Conservation (phyloP, 2,797 vertebrate genomes). For the Coccyzus lansbergi region DNA sequence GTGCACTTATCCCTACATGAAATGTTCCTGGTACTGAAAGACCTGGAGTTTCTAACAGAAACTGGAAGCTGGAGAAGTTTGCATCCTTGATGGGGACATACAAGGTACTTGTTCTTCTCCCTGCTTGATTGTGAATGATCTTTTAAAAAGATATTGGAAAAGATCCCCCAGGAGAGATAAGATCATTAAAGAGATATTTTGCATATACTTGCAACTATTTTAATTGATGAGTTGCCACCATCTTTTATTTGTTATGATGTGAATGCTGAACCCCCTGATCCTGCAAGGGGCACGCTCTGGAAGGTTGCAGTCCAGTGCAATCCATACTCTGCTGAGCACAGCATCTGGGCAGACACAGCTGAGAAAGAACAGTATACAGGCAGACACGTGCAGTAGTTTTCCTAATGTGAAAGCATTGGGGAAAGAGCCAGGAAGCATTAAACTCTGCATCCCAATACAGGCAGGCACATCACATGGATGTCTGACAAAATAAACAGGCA, state of each 20-base stretch:
- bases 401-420: accelerated
- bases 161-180: background rate
- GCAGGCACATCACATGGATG: background rate
- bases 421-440: background rate
- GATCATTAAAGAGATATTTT: background rate
- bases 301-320: background rate
- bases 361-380: background rate
- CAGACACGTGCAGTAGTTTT: background rate
- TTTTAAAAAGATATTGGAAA: background rate
- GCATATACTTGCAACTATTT: background rate
- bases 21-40: background rate
- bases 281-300: accelerated
- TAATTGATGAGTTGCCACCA: background rate
- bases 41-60: background rate
- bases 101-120: background rate
- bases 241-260: background rate
- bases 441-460: background rate
- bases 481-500: background rate
- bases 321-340: accelerated
- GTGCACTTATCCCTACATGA: background rate
- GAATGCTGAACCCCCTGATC: background rate
- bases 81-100: background rate
- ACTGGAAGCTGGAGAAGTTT: background rate
- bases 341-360: accelerated
- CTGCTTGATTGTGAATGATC: background rate